These are phyloP conservation scores for Dryomyza anilis DNA, from an alignment of 2,888 invertebrate genomes.

Conservation along the genomic window DNA sequence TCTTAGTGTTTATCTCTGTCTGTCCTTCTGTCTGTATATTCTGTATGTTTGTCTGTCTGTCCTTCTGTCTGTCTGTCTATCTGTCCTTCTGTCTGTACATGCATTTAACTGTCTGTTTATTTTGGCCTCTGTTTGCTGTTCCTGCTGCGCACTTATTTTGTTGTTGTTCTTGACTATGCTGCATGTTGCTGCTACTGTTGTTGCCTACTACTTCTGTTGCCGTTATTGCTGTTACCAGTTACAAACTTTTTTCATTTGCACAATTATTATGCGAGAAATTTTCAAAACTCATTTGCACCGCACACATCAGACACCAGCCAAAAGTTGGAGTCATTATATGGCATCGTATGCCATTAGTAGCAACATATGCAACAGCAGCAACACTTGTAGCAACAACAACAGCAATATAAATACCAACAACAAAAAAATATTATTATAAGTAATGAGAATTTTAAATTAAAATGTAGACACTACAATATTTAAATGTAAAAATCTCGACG, in stretches of 20 bases:
- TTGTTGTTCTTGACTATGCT: no score
- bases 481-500: no score
- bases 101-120: no score
- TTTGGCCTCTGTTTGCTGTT: no score
- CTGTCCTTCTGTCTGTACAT: no score
- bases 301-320: not conserved
- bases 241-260: conserved; percentile 1
- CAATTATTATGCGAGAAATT: conserved; percentile 4
- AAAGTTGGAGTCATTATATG: not conserved
- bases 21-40: no score
- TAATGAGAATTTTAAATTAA: conserved; percentile 5
- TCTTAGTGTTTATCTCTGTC: no score
- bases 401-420: not conserved
- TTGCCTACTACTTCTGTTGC: no score
- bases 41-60: no score
- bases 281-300: not conserved
- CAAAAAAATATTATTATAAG: not conserved
- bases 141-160: not conserved
- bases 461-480: not conserved
- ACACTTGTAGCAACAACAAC: not conserved
- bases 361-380: not conserved
- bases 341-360: not conserved
- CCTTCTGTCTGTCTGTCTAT: no score
- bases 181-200: no score
- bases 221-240: no score